Conservation (phyloP, 2,888 invertebrate genomes). For the Exocentrus adspersus region DNA sequence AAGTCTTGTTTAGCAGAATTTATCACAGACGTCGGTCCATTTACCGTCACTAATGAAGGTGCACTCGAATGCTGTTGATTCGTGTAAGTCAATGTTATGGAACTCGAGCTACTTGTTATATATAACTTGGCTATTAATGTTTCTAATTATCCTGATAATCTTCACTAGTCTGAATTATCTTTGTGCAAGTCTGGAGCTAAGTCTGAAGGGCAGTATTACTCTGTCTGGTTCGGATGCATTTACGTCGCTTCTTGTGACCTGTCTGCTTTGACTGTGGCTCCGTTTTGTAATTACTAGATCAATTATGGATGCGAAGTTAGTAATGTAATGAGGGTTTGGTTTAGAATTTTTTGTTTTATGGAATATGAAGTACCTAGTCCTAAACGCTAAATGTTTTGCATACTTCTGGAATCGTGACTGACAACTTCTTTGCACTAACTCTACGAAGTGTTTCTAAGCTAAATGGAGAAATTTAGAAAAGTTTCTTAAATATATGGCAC, state of each 20-base stretch:
- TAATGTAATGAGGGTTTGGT: too few species aligned
- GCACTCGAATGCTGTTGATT: slow-evolving; percentile 8
- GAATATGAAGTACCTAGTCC: too few species aligned
- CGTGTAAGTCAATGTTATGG: slow-evolving; percentile 6
- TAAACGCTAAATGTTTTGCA: too few species aligned
- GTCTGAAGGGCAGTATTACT: neutral
- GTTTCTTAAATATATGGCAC: slow-evolving; percentile 4
- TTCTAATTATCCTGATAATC: slow-evolving; percentile 18
- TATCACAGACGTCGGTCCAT: slow-evolving; percentile 7
- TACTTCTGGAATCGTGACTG: too few species aligned
- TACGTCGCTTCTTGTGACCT: neutral
- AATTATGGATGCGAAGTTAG: too few species aligned
- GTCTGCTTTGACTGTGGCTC: too few species aligned
- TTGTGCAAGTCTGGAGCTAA: neutral
- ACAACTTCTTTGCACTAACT: too few species aligned
- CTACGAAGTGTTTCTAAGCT: too few species aligned
- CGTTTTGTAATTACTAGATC: too few species aligned
- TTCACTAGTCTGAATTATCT: neutral
- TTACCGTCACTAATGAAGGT: slow-evolving; percentile 5
- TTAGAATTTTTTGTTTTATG: too few species aligned
- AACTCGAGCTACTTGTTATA: neutral
- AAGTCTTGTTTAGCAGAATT: neutral
- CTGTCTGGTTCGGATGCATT: neutral
- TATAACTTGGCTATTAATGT: slow-evolving; percentile 16
- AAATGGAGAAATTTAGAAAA: slow-evolving; percentile 10